Base-by-base conservation (phyloP, 2,797 vertebrate genomes). In the Poecilia wingei region DNA sequence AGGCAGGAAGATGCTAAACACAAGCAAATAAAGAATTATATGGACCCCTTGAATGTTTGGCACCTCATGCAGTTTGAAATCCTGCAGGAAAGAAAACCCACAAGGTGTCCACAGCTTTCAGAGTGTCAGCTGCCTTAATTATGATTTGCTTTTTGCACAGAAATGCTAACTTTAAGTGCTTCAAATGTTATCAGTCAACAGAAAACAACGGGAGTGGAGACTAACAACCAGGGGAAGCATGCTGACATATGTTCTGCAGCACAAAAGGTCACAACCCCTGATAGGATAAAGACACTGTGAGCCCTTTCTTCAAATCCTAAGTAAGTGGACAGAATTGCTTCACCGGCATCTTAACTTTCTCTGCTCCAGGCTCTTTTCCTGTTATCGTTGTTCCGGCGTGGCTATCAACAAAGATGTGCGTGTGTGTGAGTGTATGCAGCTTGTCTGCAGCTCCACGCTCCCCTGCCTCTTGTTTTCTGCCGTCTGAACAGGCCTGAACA, bases 1-100 rank as follows among this genome's bases (percentile, higher is more conserved):
- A 85, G 77, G 75, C 84, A 85, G 79, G 84, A 79, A 83, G 90
- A 91, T 86, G 93, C 92, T 94, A 93, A 92, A 93, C 90, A 86
- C 77, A 80, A 72, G 78, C 76, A 92, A 95, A 95, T 86, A 92
- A 85, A 87, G 88, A 90, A 87, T 93, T 88, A 92, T 79, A 92
- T 79, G 89, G 87, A 72, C 76, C 79, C 79, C 88, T 82, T 90
- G 82, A 90, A 90, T 81, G 53, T 66, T 73, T 74, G 36, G 51
- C n/a, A 36, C 20, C 14, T 79, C 39, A 72, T 53, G 87, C 80
- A 61, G 75, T 76, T 79, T 81, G 16, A 89, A 91, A 85, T 83
- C 59, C 76, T 72, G 45, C 71, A 82, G 85, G 75, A 22, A 74
- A 46, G 69, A 9, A 79, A 74, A 84, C 75, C 45, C 81, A 74